Percentiles rank a stretch among this genome's conserved stretches.
phyloP scores from a whole-genome alignment of 2,113 vertebrate genomes.

The Muscicapa adusta region DNA sequence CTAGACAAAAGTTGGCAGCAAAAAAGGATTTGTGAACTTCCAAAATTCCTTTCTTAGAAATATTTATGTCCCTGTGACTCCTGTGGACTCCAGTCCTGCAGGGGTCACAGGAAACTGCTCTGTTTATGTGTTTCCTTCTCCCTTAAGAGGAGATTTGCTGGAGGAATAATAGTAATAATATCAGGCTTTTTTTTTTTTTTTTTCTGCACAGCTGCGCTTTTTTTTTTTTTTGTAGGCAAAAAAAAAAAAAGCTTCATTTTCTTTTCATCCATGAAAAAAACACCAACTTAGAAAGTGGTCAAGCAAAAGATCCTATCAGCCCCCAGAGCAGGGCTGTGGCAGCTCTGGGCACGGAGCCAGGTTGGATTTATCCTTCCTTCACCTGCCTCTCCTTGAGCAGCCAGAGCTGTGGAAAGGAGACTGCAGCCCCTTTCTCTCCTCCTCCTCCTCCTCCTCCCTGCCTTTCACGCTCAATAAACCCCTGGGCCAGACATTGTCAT shows the following conservation, averaged over 20 bases:
- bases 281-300: not conserved
- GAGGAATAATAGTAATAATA: not conserved
- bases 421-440: not conserved
- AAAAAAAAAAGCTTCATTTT: not conserved
- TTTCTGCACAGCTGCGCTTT: not conserved
- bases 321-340: not conserved
- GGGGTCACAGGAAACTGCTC: not conserved
- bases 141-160: not conserved
- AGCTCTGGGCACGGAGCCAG: not conserved
- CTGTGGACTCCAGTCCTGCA: rapidly evolving
- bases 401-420: not conserved
- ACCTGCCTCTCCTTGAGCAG: conserved; percentile 1
- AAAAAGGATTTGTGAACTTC: not conserved
- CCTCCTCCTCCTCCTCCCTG: not conserved
- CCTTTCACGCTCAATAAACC: not conserved
- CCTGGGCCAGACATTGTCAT: not conserved
- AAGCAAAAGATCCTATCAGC: not conserved
- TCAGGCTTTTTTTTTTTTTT: not conserved
- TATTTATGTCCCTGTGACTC: not conserved
- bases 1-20: not conserved
- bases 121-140: not conserved
- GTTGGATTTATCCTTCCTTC: not conserved
- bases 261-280: not conserved
- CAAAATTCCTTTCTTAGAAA: not conserved
- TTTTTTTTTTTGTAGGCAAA: not conserved